These are phyloP conservation scores for Sebastes schlegelii DNA, from an alignment of 2,113 vertebrate species.

Conservation along the genomic window DNA sequence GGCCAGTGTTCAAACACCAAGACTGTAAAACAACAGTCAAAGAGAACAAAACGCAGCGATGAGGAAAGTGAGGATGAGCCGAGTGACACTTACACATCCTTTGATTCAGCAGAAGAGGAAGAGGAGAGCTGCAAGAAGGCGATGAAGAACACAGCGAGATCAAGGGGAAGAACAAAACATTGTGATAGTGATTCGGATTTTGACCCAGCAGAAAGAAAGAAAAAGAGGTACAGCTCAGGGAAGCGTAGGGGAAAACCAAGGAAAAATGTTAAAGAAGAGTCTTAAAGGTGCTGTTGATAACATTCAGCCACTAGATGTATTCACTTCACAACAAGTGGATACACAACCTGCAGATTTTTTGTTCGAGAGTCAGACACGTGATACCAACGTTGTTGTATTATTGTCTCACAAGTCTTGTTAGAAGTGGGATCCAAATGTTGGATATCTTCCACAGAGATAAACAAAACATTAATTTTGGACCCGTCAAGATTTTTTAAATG, in stretches of 20 bases:
- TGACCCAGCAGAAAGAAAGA: background rate
- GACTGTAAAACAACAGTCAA: background rate
- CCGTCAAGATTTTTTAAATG: too few relatives aligned
- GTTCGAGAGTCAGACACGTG: too few relatives aligned
- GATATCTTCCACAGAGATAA: too few relatives aligned
- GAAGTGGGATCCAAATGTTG: too few relatives aligned
- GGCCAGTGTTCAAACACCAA: background rate
- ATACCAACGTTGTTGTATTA: too few relatives aligned
- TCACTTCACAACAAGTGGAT: too few relatives aligned
- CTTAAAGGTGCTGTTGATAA: too few relatives aligned
- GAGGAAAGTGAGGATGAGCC: background rate
- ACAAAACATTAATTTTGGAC: too few relatives aligned
- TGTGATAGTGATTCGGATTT: background rate
- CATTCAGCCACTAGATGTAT: too few relatives aligned
- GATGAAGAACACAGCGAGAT: background rate
- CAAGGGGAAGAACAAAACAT: background rate
- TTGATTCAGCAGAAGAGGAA: background rate
- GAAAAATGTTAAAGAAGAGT: background rate
- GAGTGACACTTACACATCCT: background rate
- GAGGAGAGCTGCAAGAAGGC: background rate
- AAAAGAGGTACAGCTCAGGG: background rate
- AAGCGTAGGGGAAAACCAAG: background rate
- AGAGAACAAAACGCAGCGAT: background rate
- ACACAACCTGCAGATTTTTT: too few relatives aligned
- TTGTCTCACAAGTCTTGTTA: too few relatives aligned